Conservation (phyloP, 2,797 vertebrate genomes). For the Onychomys leucogaster region DNA sequence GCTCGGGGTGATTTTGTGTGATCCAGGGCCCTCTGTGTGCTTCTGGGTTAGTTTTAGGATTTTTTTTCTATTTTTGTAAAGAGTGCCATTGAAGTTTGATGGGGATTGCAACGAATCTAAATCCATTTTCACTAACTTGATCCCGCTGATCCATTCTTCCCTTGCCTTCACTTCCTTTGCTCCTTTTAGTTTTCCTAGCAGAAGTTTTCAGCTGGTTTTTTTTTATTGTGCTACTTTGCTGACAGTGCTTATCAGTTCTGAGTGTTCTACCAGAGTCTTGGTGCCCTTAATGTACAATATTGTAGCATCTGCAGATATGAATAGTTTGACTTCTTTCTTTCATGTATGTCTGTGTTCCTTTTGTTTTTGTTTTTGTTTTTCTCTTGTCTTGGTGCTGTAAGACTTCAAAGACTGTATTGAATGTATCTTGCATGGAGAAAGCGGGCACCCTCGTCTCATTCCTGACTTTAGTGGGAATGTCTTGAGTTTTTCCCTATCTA, state of each 20-base stretch:
- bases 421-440: not conserved
- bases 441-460: not conserved
- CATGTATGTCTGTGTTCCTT: not conserved
- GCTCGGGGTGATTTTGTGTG: not conserved
- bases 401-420: not conserved
- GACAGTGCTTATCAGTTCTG: not conserved
- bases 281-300: not conserved
- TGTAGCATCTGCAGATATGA: not conserved
- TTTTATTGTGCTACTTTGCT: not conserved
- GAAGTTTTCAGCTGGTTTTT: not conserved
- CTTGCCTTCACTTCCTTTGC: not conserved
- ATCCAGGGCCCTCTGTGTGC: not conserved
- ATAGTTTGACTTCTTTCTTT: not conserved
- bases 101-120: not conserved
- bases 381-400: not conserved
- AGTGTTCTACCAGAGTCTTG: not conserved
- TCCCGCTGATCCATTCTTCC: not conserved
- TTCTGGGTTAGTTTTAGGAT: not conserved
- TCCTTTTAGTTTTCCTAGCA: not conserved
- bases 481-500: not conserved
- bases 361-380: not conserved
- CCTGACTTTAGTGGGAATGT: not conserved
- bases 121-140: not conserved
- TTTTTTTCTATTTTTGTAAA: not conserved
- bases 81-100: not conserved